A percentile compares a stretch with the other conserved stretches of the same genome.
These are phyloP conservation scores for Atrichornis clamosus DNA, from an alignment of 2,113 vertebrate species.

Conservation along the genomic window DNA sequence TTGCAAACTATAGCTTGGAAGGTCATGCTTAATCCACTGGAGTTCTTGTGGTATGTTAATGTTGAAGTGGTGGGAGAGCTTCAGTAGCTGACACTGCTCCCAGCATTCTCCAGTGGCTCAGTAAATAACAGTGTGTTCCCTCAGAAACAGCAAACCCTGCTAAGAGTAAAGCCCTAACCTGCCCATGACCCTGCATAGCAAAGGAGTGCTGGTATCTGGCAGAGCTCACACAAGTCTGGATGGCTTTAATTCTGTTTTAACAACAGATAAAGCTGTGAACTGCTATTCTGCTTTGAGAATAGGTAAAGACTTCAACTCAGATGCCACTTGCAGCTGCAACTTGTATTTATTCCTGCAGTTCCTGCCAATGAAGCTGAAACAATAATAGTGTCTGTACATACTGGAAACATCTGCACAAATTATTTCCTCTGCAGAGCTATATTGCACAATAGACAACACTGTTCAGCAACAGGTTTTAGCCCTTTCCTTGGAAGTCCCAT, in stretches of 20 bases:
- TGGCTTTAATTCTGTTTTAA: slow-evolving; percentile 18
- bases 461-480: neutral
- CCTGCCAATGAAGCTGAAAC: neutral
- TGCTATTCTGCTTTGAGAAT: neutral
- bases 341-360: neutral
- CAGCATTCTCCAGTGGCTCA: neutral
- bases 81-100: neutral
- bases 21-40: neutral
- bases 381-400: neutral
- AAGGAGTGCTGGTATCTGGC: slow-evolving; percentile 34
- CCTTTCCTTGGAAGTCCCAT: neutral
- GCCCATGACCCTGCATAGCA: slow-evolving; percentile 40
- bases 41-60: slow-evolving; percentile 2
- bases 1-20: neutral
- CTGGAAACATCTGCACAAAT: slow-evolving; percentile 10
- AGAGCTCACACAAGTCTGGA: neutral
- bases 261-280: slow-evolving; percentile 29
- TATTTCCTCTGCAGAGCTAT: neutral
- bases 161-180: slow-evolving; percentile 37
- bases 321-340: slow-evolving; percentile 24
- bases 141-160: slow-evolving; percentile 35
- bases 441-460: neutral
- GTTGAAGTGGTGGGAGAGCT: slow-evolving; percentile 15
- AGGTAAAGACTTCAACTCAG: neutral
- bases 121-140: slow-evolving; percentile 32